Evolutionary conservation across 2,888 invertebrate species (phyloP), one percentile per base, ranked within the genome.

Genomic region (Stenchaetothrips biformis): DNA sequence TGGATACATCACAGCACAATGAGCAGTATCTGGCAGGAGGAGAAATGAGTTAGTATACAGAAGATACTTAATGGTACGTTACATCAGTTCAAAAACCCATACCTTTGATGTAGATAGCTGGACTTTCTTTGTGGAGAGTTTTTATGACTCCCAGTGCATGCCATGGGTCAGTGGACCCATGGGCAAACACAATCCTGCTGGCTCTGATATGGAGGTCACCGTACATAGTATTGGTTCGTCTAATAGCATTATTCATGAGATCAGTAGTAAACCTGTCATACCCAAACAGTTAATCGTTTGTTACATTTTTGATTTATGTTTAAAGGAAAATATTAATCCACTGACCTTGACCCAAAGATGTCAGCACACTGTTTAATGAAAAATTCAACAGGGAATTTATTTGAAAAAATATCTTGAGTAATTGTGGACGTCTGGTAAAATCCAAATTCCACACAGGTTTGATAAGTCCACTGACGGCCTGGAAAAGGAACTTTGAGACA

Each of bases 391-490:
- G 93, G 91, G 83, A 97, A 95, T 49, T 89, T 87, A 84, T 93
- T 89, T 0, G 96, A 94, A 85, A 97, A 97, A 77, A 86, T 91
- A 86, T 87, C 90, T 9, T 77, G 48, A 3, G 89, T 88, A 6
- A 89, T 90, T 0, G 92, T 91, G 0, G 97, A 95, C 0, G 96
- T 94, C 88, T 98, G 98, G 87, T 93, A 98, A 87, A 95, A 98
- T 48, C 97, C 98, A 86, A 98, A 98, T 86, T 98, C 98, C 0
- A 94, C 95, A 86, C 98, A 98, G 0, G 97, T 97, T 87, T 98
- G 98, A 86, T 96, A 98, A 81, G 91, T 92, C 98, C 98, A 98
- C 85, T 95, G 95, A 0, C 97, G 92, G 83, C 89, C 93, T 92
- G 78, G 25, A 84, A 80, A 82, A 82, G 85, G 79, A 13, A 78